Conservation (phyloP, 2,113 vertebrate genomes). For the Gorsachius goisagi region DNA sequence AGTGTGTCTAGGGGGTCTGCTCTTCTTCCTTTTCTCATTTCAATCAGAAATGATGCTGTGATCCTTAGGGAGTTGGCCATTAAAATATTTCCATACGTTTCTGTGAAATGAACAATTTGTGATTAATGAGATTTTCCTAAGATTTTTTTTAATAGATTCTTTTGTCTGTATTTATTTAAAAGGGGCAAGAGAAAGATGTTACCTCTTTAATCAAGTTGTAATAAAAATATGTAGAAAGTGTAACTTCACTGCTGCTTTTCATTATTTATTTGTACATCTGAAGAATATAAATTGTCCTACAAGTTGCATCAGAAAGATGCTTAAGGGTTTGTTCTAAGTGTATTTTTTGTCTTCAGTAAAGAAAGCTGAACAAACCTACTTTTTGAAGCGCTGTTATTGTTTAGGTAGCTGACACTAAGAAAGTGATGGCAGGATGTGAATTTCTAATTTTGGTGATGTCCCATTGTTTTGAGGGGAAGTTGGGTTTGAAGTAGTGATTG, state of each 20-base stretch:
- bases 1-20: not conserved
- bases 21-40: not conserved
- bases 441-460: constrained; percentile 54
- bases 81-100: not conserved
- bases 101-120: not conserved
- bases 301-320: not conserved
- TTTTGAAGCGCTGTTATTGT: constrained; percentile 19
- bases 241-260: not conserved
- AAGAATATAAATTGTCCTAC: not conserved
- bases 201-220: not conserved
- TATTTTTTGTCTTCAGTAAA: not conserved
- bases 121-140: not conserved
- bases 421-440: constrained; percentile 12
- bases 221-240: not conserved
- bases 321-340: not conserved
- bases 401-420: constrained; percentile 38
- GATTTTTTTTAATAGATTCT: not conserved
- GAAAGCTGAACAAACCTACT: not conserved
- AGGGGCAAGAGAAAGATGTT: not conserved
- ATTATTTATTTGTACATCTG: not conserved
- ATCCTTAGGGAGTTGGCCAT: not conserved
- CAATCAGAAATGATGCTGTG: not conserved
- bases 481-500: constrained; percentile 21
- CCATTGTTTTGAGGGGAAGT: constrained; percentile 47
- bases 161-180: not conserved